Evolutionary conservation across 2,888 invertebrate genomes (phyloP).

Genomic region (Heliothis peltigera): DNA sequence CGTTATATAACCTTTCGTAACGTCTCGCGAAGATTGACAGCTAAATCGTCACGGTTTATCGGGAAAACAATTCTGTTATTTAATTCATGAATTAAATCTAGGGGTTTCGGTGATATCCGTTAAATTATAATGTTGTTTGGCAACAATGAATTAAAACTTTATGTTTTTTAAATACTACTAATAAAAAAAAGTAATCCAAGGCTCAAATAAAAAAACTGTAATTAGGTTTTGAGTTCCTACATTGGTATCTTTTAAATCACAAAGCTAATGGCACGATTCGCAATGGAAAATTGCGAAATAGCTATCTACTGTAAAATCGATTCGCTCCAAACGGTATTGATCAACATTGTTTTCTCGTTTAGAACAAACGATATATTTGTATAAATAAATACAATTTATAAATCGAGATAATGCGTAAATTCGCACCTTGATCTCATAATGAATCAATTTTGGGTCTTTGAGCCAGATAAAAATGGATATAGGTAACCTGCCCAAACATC

Average conservation of each 20-base stretch:
- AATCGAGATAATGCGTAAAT: not conserved
- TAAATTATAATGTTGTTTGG: too few species aligned
- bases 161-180: too few species aligned
- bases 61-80: not conserved
- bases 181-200: not conserved
- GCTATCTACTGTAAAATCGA: conserved; percentile 15
- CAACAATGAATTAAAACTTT: too few species aligned
- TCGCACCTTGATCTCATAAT: not conserved
- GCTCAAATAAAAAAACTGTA: not conserved
- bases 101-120: too few species aligned
- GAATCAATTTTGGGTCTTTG: not conserved
- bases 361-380: not conserved
- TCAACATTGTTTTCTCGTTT: conserved; percentile 17
- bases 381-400: conserved; percentile 1
- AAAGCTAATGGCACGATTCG: conserved; percentile 36
- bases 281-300: conserved; percentile 19
- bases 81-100: not conserved
- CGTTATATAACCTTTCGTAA: conserved; percentile 2
- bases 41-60: not conserved
- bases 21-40: not conserved
- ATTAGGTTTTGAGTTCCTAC: not conserved
- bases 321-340: conserved; percentile 20
- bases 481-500: too few species aligned
- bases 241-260: conserved; percentile 23
- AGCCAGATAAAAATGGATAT: too few species aligned